Conservation (phyloP, 2,113 vertebrate genomes). For the Poecile atricapillus region DNA sequence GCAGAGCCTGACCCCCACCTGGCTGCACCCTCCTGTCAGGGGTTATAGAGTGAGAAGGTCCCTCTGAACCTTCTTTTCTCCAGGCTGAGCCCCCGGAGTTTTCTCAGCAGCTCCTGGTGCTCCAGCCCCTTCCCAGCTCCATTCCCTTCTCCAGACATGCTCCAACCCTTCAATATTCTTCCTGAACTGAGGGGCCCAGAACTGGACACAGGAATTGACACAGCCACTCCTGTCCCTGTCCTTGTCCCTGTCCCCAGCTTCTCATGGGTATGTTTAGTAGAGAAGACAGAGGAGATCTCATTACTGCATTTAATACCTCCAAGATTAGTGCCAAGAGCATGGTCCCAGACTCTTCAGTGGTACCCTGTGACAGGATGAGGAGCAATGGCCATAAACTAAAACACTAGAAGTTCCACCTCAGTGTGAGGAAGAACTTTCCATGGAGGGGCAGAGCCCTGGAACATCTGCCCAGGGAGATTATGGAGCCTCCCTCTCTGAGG, state of each 20-base stretch:
- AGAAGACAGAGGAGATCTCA: background rate
- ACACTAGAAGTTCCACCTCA: background rate
- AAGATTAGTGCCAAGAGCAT: background rate
- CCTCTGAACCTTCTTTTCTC: background rate
- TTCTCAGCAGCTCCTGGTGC: background rate
- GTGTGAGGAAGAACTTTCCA: background rate
- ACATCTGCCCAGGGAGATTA: background rate
- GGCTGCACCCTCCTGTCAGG: background rate
- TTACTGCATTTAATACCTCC: background rate
- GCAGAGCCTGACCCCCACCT: background rate
- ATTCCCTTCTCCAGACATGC: background rate
- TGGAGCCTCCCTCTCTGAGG: background rate
- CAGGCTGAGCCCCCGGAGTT: background rate
- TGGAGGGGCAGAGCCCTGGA: background rate
- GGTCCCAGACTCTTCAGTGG: background rate
- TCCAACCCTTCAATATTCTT: background rate
- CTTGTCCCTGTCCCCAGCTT: background rate
- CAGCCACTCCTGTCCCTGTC: background rate
- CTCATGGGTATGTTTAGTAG: background rate
- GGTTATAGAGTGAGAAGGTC: background rate
- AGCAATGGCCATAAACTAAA: background rate
- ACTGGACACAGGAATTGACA: background rate
- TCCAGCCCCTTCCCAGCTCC: background rate
- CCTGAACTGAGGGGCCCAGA: background rate
- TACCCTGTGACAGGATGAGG: background rate